Evolutionary conservation across 2,888 invertebrate genomes (phyloP), one percentile per base, ranked within the genome.

Genomic region (Cybosia mesomella): DNA sequence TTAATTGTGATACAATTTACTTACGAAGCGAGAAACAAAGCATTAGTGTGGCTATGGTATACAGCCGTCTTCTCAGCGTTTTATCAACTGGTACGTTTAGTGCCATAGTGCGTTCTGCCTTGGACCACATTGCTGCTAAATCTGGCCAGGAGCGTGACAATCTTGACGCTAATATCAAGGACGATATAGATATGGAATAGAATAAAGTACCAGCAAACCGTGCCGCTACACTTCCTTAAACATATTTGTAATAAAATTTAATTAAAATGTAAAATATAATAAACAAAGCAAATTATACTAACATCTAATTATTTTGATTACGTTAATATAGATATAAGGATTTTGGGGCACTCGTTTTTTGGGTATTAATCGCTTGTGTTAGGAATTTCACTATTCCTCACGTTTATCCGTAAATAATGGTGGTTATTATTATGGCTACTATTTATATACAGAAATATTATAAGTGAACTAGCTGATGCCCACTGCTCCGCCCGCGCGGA

Each of bases 171-270:
- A 91, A 72, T 3, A 90, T 57, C 0, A 90, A 76, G 0, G 90
- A 89, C 2, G 88, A 24, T 18, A 90, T 80, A 2, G 90, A 80
- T 58, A 87, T 86, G 2, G 87, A 80, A 69, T 94, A 94, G 72
- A 92, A 92, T 18, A 92, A 86, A 0, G 90, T 88, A 0, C 93
- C 93, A 0, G 92, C 87, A 2, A 91, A 61, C 0, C 91, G 82
- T 0, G 88, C 89, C n/a, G 90, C 85, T 3, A 90, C 79, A 59
- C 91, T 90, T 66, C 91, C 91, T 91, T 43, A 8, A 61, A 59
- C 21, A 67, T 69, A 60, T 36, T 15, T 24, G 36, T 9, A 49
- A 9, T 8, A 8, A n/a, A 18, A 18, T 43, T 18, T 39, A 36
- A 2, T 11, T 36, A 36, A 10, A 36, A 36, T 36, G 11, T 36